phyloP scores from a whole-genome alignment of 2,113 vertebrate genomes.

The Budorcas taxicolor region DNA sequence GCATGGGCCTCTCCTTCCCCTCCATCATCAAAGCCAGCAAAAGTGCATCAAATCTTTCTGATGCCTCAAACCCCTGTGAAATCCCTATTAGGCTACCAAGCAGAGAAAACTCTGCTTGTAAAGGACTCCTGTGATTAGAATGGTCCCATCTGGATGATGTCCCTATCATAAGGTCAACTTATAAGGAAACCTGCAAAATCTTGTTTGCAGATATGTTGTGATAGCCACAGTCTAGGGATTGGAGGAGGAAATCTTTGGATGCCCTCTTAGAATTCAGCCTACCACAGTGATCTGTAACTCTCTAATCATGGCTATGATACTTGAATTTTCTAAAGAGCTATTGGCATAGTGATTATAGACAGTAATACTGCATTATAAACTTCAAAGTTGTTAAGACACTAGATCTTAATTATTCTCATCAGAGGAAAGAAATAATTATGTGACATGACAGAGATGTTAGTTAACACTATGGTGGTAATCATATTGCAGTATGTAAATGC shows the following conservation, averaged over 20 bases:
- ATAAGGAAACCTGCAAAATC: neutral
- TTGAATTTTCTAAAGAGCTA: neutral
- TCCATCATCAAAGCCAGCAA: neutral
- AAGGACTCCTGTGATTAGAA: neutral
- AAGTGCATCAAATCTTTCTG: neutral
- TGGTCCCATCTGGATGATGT: neutral
- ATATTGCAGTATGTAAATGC: neutral
- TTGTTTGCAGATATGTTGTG: neutral
- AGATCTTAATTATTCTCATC: neutral
- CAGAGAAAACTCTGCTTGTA: neutral
- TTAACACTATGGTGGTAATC: neutral
- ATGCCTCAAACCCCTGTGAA: neutral
- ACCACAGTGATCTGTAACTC: neutral
- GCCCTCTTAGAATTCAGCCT: neutral
- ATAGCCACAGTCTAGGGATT: neutral
- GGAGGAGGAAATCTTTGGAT: neutral
- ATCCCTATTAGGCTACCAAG: neutral
- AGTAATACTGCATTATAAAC: neutral
- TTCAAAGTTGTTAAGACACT: neutral
- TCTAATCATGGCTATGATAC: neutral
- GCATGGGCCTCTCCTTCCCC: neutral
- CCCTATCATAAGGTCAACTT: neutral
- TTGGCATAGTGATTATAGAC: neutral
- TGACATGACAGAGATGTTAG: neutral
- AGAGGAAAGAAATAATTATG: neutral